A percentile compares a stretch with the other conserved stretches of the same genome.
Conservation (phyloP, 2,888 invertebrate genomes). For the Sphinx pinastri region DNA sequence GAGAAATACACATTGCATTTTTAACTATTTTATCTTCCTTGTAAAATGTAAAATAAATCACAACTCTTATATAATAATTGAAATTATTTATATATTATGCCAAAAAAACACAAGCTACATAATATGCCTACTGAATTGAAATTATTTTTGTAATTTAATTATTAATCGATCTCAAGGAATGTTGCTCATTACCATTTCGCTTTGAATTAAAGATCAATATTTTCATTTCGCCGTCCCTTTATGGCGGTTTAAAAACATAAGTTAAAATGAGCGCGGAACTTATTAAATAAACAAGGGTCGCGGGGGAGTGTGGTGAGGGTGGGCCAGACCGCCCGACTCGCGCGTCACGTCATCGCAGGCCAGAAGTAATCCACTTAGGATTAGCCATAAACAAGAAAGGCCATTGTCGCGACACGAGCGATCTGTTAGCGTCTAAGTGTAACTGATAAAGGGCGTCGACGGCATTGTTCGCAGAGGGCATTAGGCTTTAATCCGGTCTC, state of each 20-base stretch:
- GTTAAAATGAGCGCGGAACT: conserved; percentile 18
- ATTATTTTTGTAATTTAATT: too few species aligned
- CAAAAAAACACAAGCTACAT: too few species aligned
- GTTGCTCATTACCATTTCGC: not conserved
- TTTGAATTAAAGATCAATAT: not conserved
- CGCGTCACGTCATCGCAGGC: conserved; percentile 52
- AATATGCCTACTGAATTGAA: too few species aligned
- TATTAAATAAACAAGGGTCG: conserved; percentile 55
- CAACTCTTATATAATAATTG: too few species aligned
- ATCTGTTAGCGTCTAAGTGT: conserved; percentile 79
- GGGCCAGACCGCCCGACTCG: not conserved
- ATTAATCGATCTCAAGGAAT: too few species aligned
- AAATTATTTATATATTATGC: too few species aligned
- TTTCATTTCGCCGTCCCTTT: not conserved
- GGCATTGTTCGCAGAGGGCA: conserved; percentile 75
- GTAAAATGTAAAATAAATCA: too few species aligned
- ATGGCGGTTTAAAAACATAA: conserved; percentile 20
- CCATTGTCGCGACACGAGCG: conserved; percentile 74
- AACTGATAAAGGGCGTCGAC: conserved; percentile 72
- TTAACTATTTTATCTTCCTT: too few species aligned
- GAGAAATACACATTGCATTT: too few species aligned
- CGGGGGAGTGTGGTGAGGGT: conserved; percentile 32
- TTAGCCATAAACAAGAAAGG: conserved; percentile 78
- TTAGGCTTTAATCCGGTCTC: conserved; percentile 80
- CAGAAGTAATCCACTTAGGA: conserved; percentile 79